phyloP scores from a whole-genome alignment of 2,113 vertebrate genomes.

The Holacanthus passer region DNA sequence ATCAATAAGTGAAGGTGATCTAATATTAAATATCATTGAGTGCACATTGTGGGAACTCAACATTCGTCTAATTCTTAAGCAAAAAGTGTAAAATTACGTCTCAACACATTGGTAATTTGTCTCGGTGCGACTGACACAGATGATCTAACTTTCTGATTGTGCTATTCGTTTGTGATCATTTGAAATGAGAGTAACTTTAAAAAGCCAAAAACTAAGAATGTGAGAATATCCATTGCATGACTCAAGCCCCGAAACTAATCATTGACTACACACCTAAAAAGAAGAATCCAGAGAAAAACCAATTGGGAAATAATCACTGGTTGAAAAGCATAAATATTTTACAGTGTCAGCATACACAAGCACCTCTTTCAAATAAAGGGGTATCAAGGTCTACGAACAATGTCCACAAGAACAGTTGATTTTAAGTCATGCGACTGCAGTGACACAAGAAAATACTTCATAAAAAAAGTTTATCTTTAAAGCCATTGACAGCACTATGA shows the following conservation, averaged over 20 bases:
- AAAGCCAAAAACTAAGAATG: slow-evolving; percentile 61
- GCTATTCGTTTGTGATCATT: slow-evolving; percentile 80
- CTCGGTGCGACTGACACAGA: slow-evolving; percentile 60
- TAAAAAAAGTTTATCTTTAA: slow-evolving; percentile 81
- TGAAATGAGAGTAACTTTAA: slow-evolving; percentile 41
- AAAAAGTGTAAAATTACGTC: slow-evolving; percentile 41
- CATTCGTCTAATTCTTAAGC: slow-evolving; percentile 40
- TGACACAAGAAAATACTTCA: slow-evolving; percentile 83
- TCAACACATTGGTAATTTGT: slow-evolving; percentile 55
- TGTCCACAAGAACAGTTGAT: slow-evolving; percentile 84
- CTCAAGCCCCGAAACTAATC: slow-evolving; percentile 78
- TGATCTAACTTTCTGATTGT: slow-evolving; percentile 78
- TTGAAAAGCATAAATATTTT: slow-evolving; percentile 83
- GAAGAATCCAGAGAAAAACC: slow-evolving; percentile 79
- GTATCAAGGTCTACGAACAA: slow-evolving; percentile 83
- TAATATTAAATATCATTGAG: slow-evolving; percentile 40
- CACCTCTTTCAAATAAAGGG: slow-evolving; percentile 79
- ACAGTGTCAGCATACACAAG: slow-evolving; percentile 86
- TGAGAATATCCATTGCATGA: slow-evolving; percentile 78
- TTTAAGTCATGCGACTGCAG: slow-evolving; percentile 86
- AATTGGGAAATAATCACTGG: slow-evolving; percentile 77
- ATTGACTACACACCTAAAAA: slow-evolving; percentile 82
- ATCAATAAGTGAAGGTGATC: slow-evolving; percentile 31
- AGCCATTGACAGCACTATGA: slow-evolving; percentile 81
- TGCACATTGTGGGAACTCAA: slow-evolving; percentile 41